Base-by-base conservation (phyloP, 1,140 invertebrate species). In the Cephus cinctus region DNA sequence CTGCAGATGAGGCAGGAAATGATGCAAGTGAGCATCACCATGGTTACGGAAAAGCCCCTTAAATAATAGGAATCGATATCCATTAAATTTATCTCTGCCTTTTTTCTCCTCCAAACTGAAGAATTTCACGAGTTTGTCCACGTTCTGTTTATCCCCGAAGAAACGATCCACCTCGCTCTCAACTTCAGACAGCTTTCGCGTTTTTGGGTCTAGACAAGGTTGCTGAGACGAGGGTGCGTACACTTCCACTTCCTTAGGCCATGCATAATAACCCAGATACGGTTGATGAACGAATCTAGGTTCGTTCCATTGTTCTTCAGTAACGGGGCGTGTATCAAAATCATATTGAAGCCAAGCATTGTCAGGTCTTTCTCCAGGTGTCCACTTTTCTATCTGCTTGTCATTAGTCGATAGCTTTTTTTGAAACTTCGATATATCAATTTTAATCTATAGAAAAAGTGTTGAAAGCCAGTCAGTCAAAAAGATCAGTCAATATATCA, bases 71-170 rank as follows among this genome's bases (percentile, higher is more conserved):
- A 85, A 87, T 25, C 83, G 75, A 25, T 78, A 79, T 3, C 70
- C 74, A 60, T 81, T 85, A 57, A 94, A 94, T 64, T 87, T 87
- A 54, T 94, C 90, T 35, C 84, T 84, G 16, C 86, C 89, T 65
- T 94, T 94, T 56, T 89, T 88, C 56, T 95, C 92, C 61, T 96
- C 94, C 2, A 95, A 76, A 1, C 89, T 86, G 20, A 89, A 78
- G 67, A 85, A 92, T 2, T 78, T 76, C 2, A 95, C 78, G 1
- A 96, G 75, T 56, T 84, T 84, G 5, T 86, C 79, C 1, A 96
- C 73, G 71, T 88, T 92, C 0, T 78, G 73, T 11, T 81, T 66
- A 56, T 89, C 76, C 0, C 59, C 81, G 63, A 96, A 92, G 56
- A 88, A 89, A 11, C 82, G 75, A 63, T 82, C 81, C 1, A 96